Evolutionary conservation across 2,113 vertebrate genomes (phyloP), one percentile per base, ranked within the genome.

Genomic region (Meleagris gallopavo): DNA sequence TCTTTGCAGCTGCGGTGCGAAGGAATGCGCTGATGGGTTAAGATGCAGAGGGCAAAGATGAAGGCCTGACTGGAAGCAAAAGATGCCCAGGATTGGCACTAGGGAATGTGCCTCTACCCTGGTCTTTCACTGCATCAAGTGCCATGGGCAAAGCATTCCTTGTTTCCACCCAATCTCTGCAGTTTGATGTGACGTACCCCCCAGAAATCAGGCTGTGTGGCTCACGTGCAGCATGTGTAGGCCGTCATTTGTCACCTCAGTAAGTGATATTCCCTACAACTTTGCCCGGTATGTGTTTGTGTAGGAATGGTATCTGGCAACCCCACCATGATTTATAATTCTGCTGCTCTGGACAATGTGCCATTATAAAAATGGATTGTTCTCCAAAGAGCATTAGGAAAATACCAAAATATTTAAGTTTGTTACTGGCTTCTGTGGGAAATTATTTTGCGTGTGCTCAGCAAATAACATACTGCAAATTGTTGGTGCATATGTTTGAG

Each of bases 211-310:
- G 34, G 0, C 60, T 0, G 2, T 13, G 50, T 32, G 78, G 38
- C 48, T 52, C 13, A 32, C 29, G 41, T 10, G 22, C 30, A 34
- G 65, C 65, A 13, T 10, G 40, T 41, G n/a, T 21, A 45, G 55
- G 30, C 0, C 0, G 34, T 14, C 29, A 25, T 40, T 8, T 22
- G 14, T 2, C 60, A 20, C 58, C 38, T 32, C 46, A 34, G 34
- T 13, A 2, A 81, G 65, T 46, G 52, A 6, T 15, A 41, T 29
- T 32, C 24, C 29, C 75, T 40, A n/a, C 21, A 11, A 19, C 29
- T 60, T 61, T 16, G 40, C 52, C 11, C 0, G 0, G 10, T 8
- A 6, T 3, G 0, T 9, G 30, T 41, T 69, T 25, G 55, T 41
- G 8, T 7, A 22, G 64, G 15, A 61, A 20, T 46, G 3, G n/a